Evolutionary conservation across 1,140 invertebrate species (phyloP).

Genomic region (Aphaenogaster floridana): DNA sequence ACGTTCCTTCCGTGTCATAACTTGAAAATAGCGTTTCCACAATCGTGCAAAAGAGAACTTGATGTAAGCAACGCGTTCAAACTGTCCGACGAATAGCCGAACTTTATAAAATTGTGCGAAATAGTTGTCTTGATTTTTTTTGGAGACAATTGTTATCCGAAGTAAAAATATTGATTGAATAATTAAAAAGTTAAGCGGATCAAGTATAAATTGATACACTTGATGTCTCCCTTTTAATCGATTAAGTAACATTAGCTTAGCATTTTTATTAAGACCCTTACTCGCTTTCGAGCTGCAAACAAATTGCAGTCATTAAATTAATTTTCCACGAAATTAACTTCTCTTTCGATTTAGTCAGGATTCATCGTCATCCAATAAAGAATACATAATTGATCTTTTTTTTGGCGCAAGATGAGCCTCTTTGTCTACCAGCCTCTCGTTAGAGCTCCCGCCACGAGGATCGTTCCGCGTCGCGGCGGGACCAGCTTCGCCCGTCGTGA

Average conservation of each 20-base stretch:
- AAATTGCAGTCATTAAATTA: background rate
- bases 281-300: background rate
- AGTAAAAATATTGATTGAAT: background rate
- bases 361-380: background rate
- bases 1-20: conserved; percentile 57
- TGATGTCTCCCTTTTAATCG: background rate
- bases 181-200: background rate
- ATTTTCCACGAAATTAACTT: background rate
- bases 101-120: background rate
- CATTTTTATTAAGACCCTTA: background rate
- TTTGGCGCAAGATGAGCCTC: conserved; percentile 16
- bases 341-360: background rate
- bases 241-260: background rate
- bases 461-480: conserved; percentile 56
- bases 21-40: conserved; percentile 69
- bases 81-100: background rate
- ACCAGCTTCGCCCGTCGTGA: conserved; percentile 72
- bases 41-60: conserved; percentile 41
- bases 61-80: conserved; percentile 33
- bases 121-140: background rate
- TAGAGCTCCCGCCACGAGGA: conserved; percentile 38
- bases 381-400: background rate
- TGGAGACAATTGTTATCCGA: background rate
- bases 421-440: conserved; percentile 51
- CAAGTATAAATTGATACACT: background rate